phyloP scores from a whole-genome alignment of 2,113 vertebrate genomes.

The Neomonachus schauinslandi region DNA sequence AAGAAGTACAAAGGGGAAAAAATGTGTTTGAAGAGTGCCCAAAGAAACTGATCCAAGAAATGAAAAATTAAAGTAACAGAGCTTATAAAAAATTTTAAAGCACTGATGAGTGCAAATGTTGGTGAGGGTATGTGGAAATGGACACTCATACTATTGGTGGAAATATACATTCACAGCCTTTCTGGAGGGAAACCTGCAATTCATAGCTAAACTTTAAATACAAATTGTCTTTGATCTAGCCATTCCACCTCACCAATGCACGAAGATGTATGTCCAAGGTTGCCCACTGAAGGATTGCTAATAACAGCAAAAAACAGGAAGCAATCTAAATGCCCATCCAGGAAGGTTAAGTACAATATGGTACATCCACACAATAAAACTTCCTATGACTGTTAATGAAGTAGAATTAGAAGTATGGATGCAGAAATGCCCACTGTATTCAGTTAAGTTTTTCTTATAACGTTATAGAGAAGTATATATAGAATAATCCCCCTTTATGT shows the following conservation, averaged over 20 bases:
- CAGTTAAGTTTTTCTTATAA: background rate
- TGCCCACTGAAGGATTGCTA: background rate
- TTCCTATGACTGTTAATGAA: background rate
- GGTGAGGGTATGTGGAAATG: background rate
- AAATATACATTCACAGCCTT: background rate
- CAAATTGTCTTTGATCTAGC: background rate
- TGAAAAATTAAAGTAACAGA: background rate
- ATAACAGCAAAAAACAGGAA: background rate
- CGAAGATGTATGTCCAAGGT: background rate
- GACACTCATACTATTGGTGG: background rate
- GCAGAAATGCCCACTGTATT: background rate
- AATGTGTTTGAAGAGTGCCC: background rate
- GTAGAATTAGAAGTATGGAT: background rate
- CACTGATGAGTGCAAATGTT: background rate
- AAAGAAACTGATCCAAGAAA: slow-evolving; percentile 1
- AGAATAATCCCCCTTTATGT: background rate
- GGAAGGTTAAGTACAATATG: background rate
- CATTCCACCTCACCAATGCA: background rate
- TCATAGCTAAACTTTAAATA: background rate
- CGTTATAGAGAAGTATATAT: background rate
- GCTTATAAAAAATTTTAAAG: background rate
- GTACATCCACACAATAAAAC: background rate
- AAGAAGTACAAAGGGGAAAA: background rate
- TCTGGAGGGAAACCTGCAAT: background rate
- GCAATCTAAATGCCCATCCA: background rate